Conservation (phyloP, 2,113 vertebrate genomes). For the Ciconia boyciana region DNA sequence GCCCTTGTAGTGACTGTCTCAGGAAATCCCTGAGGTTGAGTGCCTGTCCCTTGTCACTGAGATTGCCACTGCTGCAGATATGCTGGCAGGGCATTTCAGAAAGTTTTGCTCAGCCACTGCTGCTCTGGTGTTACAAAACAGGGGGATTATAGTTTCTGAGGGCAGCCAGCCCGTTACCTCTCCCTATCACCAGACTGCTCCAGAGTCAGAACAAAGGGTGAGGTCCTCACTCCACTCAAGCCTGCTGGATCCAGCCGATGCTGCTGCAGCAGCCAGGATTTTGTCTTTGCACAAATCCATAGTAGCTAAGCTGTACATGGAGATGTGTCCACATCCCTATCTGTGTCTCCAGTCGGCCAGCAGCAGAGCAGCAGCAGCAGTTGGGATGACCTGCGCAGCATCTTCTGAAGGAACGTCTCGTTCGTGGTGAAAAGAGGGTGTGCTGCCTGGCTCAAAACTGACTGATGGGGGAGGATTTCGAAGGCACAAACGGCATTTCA, state of each 20-base stretch:
- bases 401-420: neutral
- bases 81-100: neutral
- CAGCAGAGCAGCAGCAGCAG: neutral
- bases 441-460: neutral
- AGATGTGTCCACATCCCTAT: neutral
- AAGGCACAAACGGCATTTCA: neutral
- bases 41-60: neutral
- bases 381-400: neutral
- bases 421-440: neutral
- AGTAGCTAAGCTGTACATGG: neutral
- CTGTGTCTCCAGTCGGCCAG: fast-evolving
- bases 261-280: neutral
- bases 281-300: neutral
- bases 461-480: neutral
- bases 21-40: neutral
- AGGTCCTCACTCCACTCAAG: neutral
- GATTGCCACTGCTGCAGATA: neutral
- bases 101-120: neutral
- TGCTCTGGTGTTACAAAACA: neutral
- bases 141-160: neutral
- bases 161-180: neutral
- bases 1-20: neutral
- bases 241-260: neutral
- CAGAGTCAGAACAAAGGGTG: neutral
- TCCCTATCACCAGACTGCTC: neutral